Base-by-base conservation (phyloP, 2,888 invertebrate species). In the Aricia artaxerxes region DNA sequence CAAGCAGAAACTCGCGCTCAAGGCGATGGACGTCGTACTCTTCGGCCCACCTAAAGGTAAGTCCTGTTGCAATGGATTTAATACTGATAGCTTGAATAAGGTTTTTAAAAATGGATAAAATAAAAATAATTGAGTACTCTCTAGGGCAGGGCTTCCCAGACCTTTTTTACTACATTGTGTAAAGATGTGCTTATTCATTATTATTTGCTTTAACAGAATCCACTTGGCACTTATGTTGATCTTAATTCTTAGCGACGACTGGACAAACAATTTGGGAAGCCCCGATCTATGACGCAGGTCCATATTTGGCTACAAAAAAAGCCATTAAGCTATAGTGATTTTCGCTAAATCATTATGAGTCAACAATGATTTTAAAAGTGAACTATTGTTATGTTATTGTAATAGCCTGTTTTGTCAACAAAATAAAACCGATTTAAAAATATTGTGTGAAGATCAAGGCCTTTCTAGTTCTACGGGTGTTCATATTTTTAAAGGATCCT, bases 11-110 rank as follows among this genome's bases (percentile, higher is more conserved):
- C 96, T 99, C 83, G 97, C 98, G 4, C 95, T 99, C 73, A 99
- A 99, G 92, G 99, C 99, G 24, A 99, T 99, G 98, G 99, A 99
- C 92, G 98, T 99, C 78, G 99, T 99, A 38, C 95, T 99, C 57
- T 99, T 99, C 92, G 99, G 99, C 77, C 98, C 99, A 81, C 99
- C 99, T 44, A 98, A 99, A 96, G 98, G 99, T 98, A 75, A 60
- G 78, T 57, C 31, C 57, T 76, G 35, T 76, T 76, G 13, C 60
- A 61, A 64, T 31, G 64, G 11, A 61, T 6, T 24, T n/a, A 7
- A 61, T 6, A 57, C 57, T 57, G 57, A 4, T 16, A 16, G 16
- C 5, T 57, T 57, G 57, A 57, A 57, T 57, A 53, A 5, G 40
- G 5, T 40, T 40, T 38, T 40, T 5, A 40, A 40, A 40, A 40